Base-by-base conservation (phyloP, 2,113 vertebrate genomes). In the Chaetodon trifascialis region DNA sequence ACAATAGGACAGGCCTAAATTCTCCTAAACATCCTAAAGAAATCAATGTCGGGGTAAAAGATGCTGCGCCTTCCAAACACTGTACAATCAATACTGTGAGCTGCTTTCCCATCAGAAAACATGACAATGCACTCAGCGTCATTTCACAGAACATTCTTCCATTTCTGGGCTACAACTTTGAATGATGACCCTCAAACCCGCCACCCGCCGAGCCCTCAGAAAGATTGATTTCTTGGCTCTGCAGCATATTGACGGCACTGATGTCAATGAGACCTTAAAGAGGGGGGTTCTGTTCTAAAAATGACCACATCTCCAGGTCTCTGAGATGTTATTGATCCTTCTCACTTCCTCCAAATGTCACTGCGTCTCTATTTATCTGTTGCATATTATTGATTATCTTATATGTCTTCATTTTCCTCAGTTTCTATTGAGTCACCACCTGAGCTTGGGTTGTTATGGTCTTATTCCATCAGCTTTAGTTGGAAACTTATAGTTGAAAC, bases 281-380 rank as follows among this genome's bases (percentile, higher is more conserved):
- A 21, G 11, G 70, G 17, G 52, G 5, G 38, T 11, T 21, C 70
- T 21, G 19, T 47, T 56, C 42, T 30, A 47, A 69, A 73, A 83
- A 76, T 59, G 54, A 72, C 62, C 64, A n/a, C 69, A 52, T 12
- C 30, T 79, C 46, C 51, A 21, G 67, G 59, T 76, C 56, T 76
- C 14, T 25, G n/a, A 79, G 68, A 47, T 5, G 42, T 42, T 76
- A 88, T 82, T 7, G 85, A 90, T 80, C 59, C 10, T 3, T 40
- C 23, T 82, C 9, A 23, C 77, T 81, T 80, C 70, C 82, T 85
- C 75, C 42, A 68, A 76, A 83, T 85, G 56, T 83, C 83, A 80
- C 16, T 3, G 3, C 51, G 4, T 55, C 76, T 76, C 72, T 34
- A 23, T 76, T 63, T 54, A 63, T 65, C 49, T 36, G 64, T 67